A percentile compares a stretch with the other conserved stretches of the same genome.
phyloP scores from a whole-genome alignment of 23 tunicate species.

The Trididemnum nubilum region DNA sequence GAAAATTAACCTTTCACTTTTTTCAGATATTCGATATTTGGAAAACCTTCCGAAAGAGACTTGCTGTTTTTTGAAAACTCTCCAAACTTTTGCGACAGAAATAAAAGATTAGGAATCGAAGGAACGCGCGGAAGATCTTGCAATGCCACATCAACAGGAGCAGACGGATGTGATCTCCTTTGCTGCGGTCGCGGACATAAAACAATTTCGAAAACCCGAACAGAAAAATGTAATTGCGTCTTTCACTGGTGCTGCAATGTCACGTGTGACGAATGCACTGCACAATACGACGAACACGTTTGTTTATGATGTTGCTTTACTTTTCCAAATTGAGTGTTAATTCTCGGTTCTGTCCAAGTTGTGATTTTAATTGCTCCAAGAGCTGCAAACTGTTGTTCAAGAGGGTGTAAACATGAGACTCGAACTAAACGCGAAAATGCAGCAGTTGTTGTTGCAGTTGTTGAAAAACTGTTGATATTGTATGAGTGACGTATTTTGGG shows the following conservation, averaged over 20 bases:
- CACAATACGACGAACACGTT: slow-evolving; percentile 59
- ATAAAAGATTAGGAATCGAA: slow-evolving; percentile 52
- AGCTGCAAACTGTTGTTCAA: too few relatives aligned
- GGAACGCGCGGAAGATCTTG: slow-evolving; percentile 86
- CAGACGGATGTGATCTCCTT: slow-evolving; percentile 76
- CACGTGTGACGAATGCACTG: slow-evolving; percentile 65
- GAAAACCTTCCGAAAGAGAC: slow-evolving; percentile 51
- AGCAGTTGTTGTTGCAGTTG: too few relatives aligned
- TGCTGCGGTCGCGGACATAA: slow-evolving; percentile 89
- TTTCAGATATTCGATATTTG: slow-evolving; percentile 25
- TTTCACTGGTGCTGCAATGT: slow-evolving; percentile 98
- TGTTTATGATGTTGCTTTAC: slow-evolving; percentile 51
- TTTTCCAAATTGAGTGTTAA: not conserved
- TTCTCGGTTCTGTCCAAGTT: too few relatives aligned
- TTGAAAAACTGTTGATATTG: too few relatives aligned
- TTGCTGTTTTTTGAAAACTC: slow-evolving; percentile 69
- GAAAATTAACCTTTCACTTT: too few relatives aligned
- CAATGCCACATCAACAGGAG: slow-evolving; percentile 81
- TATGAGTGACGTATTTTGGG: too few relatives aligned
- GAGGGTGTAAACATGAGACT: too few relatives aligned
- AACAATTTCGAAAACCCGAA: slow-evolving; percentile 43
- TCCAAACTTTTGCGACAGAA: slow-evolving; percentile 76
- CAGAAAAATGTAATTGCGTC: slow-evolving; percentile 80
- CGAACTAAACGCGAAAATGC: too few relatives aligned
- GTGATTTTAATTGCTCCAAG: too few relatives aligned